Base-by-base conservation (phyloP, 2,888 invertebrate genomes). In the Leptodirus hochenwartii region DNA sequence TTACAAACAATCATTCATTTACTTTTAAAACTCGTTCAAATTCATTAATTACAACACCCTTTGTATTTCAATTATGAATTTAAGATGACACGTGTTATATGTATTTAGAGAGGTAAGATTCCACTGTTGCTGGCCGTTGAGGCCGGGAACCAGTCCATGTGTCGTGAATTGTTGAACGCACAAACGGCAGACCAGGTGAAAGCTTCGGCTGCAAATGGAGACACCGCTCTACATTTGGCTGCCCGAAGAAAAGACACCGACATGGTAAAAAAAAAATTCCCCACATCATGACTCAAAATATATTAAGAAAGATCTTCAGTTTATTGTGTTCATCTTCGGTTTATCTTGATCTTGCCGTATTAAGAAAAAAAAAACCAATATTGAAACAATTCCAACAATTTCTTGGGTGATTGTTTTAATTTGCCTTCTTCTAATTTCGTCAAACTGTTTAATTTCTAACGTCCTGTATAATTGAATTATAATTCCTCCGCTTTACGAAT, bases 101-200 rank as follows among this genome's bases (percentile, higher is more conserved):
- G 4, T 27, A 9, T 67, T 44, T 66, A 91, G 90, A 76, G 78
- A 58, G 91, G 90, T 40, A 85, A 84, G 62, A 78, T 93, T 47
- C 90, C 96, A 43, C 62, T 96, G 49, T 74, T 93, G 50, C 64
- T 88, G 54, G 90, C 95, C 32, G 84, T 90, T 44, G 90, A 93
- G 58, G 81, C 84, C 15, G 93, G 93, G 31, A 95, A 93, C 62
- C 80, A 88, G 58, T 81, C 85, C 40, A 90, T 93, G 71, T 85
- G 87, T 51, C 74, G 88, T 41, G 91, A 95, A 58, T 69, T 98
- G 31, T 66, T 98, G 40, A 71, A 79, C 46, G 74, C 80, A 44
- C 79, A 81, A 59, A 78, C 84, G 29, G 73, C 80, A 29, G 84
- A 85, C 47, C 93, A 95, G 61, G 65, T 91, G 25, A 75, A 74